Conservation (phyloP, 2,113 vertebrate genomes). For the Formicarius rufipectus region DNA sequence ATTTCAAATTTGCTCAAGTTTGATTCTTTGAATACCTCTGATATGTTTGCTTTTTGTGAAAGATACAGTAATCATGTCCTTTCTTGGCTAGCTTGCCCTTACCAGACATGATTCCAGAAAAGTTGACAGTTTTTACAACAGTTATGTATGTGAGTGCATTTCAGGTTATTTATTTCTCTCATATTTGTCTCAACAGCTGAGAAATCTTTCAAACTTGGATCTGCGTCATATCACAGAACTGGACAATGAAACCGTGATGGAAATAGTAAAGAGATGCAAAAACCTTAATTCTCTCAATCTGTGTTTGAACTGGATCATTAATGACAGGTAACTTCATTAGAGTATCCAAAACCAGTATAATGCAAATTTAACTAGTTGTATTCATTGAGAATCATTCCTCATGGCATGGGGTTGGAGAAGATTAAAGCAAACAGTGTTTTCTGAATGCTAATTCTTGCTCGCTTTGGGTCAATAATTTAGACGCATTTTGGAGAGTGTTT, state of each 20-base stretch:
- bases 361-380: neutral
- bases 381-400: neutral
- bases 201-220: conserved; percentile 91
- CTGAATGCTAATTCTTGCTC: neutral
- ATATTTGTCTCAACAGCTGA: conserved; percentile 79
- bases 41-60: neutral
- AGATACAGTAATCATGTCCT: neutral
- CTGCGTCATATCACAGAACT: conserved; percentile 97
- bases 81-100: neutral
- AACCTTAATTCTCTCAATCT: conserved; percentile 97
- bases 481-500: neutral
- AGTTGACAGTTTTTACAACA: neutral
- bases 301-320: conserved; percentile 99
- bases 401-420: neutral
- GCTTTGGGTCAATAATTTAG: neutral
- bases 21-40: neutral
- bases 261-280: conserved; percentile 95
- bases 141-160: neutral
- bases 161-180: conserved; percentile 36
- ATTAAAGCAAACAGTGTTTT: neutral
- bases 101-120: neutral
- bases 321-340: conserved; percentile 87
- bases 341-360: neutral
- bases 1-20: neutral
- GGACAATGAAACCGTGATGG: conserved; percentile 98